phyloP scores from a whole-genome alignment of 2,113 vertebrate genomes.

The Mirounga angustirostris region DNA sequence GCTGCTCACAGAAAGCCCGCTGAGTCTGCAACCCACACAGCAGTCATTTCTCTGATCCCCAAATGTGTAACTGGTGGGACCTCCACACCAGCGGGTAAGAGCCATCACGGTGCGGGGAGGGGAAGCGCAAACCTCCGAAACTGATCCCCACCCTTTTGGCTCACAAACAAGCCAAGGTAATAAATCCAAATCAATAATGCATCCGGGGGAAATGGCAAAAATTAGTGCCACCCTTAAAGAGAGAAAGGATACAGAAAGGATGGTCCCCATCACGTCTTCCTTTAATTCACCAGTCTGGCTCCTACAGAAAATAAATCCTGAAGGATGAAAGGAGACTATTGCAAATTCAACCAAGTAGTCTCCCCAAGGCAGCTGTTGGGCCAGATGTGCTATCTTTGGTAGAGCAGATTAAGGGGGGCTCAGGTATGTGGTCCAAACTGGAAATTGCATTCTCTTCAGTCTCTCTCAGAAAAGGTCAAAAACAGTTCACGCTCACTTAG shows the following conservation, averaged over 20 bases:
- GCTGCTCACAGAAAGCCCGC: background rate
- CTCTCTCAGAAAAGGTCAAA: constrained; percentile 24
- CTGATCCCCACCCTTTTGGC: background rate
- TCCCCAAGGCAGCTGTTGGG: background rate
- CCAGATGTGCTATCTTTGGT: background rate
- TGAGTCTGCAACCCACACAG: background rate
- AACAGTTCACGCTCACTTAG: background rate
- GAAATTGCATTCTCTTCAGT: background rate
- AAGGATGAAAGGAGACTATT: background rate
- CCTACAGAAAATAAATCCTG: background rate
- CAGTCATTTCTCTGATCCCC: background rate
- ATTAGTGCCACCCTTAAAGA: background rate
- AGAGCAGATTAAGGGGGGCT: background rate
- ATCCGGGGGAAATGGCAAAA: background rate
- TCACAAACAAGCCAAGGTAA: background rate
- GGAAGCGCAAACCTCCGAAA: background rate
- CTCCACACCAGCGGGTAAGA: background rate
- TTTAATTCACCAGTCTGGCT: background rate
- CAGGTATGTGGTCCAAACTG: background rate
- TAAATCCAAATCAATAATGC: background rate
- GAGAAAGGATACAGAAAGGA: background rate
- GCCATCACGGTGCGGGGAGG: background rate
- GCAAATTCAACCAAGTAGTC: background rate
- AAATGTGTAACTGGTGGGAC: background rate
- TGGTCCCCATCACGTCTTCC: background rate